These are phyloP conservation scores for Podocnemis expansa DNA, from an alignment of 2,113 vertebrate species.

Conservation along the genomic window DNA sequence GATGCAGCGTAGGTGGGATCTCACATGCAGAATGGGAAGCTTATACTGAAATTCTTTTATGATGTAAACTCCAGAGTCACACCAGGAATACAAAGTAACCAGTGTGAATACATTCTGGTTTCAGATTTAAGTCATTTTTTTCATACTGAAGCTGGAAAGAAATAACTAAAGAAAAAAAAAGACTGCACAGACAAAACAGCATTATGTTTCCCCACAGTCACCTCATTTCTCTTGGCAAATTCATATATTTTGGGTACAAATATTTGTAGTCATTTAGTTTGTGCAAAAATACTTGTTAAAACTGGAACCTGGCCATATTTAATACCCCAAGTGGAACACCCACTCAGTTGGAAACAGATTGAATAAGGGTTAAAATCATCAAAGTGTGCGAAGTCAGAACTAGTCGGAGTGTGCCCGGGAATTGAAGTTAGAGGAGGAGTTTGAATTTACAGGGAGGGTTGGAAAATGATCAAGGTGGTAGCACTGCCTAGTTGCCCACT, in stretches of 20 bases:
- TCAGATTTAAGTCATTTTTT: neutral
- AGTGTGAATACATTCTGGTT: neutral
- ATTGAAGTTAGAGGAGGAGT: neutral
- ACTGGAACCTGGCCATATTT: neutral
- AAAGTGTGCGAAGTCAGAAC: conserved; percentile 6
- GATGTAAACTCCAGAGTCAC: neutral
- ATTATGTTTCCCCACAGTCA: neutral
- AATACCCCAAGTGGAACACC: neutral
- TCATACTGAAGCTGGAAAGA: neutral
- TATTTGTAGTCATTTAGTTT: neutral
- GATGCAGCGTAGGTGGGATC: neutral
- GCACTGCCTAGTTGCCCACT: too few relatives aligned
- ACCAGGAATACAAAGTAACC: neutral
- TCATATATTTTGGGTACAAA: neutral
- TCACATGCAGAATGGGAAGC: neutral
- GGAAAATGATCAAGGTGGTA: neutral
- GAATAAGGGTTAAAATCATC: neutral
- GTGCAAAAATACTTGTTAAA: neutral
- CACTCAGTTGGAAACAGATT: neutral
- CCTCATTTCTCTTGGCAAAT: neutral
- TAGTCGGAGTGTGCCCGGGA: neutral
- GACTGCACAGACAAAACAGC: neutral
- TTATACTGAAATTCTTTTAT: neutral
- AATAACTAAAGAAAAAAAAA: neutral
- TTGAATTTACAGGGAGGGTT: neutral